Base-by-base conservation (phyloP, 2,113 vertebrate species). In the Psophia crepitans region DNA sequence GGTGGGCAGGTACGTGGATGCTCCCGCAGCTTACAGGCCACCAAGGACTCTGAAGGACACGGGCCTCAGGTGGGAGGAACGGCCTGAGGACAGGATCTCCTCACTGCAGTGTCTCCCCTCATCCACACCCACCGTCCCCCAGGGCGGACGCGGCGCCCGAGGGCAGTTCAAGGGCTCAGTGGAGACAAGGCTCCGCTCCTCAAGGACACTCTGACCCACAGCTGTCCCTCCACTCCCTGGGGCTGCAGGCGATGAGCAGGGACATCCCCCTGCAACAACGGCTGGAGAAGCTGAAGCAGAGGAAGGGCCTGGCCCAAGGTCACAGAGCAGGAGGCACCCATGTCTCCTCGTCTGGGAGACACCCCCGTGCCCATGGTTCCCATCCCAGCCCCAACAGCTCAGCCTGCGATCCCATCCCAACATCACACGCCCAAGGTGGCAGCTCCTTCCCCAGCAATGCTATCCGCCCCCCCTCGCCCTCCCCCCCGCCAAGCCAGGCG, bases 41-140 rank as follows among this genome's bases (percentile, higher is more conserved):
- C 64, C 87, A 96, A 96, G 96, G 96, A 94, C 95, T 92, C 89
- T 84, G 94, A 96, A 97, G 95, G 94, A 48, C 95, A 82, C 0
- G 0, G 86, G 76, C 68, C 94, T 89, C 8, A 4, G 80, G 18
- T 8, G 39, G 91, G 51, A 95, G 73, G 76, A 81, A 81, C 51
- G 0, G 2, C 54, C 49, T 28, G n/a, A 81, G 73, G 76, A 84
- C 60, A n/a, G 60, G 14, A 53, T 49, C 83, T 90, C 73, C 89
- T 92, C 51, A 27, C 73, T 58, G 76, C 80, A 81, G 89, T 56
- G 68, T 48, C 65, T 64, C 57, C 39, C 46, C 33, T 57, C n/a
- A 5, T 70, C 2, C 2, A 75, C 48, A 68, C 69, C 61, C 2
- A 4, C 68, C 41, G 51, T 74, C 56, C 80, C 54, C 3, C 1